These are phyloP conservation scores for Zaprionus ornatus DNA, from an alignment of 1,140 invertebrate species.

Conservation along the genomic window DNA sequence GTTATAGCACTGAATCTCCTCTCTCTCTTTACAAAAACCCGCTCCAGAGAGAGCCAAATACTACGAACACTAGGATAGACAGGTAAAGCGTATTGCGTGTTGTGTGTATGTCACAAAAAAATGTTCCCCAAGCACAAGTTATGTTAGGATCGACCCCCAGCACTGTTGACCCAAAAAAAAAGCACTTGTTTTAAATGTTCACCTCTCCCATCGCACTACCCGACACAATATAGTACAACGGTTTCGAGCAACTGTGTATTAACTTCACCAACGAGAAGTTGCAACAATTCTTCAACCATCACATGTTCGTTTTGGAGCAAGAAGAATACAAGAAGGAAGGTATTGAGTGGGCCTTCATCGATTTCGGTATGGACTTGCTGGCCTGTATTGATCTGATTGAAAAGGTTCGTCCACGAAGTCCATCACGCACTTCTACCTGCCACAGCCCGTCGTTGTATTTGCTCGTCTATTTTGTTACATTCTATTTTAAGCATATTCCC, in stretches of 20 bases:
- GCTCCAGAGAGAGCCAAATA: neutral
- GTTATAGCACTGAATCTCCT: slow-evolving; percentile 30
- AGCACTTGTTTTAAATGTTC: slow-evolving; percentile 47
- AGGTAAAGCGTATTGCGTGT: slow-evolving; percentile 25
- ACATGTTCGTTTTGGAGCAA: slow-evolving; percentile 99
- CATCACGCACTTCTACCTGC: slow-evolving; percentile 28
- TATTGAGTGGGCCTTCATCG: slow-evolving; percentile 98
- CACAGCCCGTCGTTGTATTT: slow-evolving; percentile 22
- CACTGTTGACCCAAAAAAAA: slow-evolving; percentile 1
- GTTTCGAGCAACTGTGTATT: slow-evolving; percentile 99
- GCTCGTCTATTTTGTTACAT: slow-evolving; percentile 40
- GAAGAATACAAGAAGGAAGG: slow-evolving; percentile 98
- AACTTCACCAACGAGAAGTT: slow-evolving; percentile 99
- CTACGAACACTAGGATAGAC: neutral
- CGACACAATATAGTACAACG: slow-evolving; percentile 92
- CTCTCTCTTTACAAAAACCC: neutral
- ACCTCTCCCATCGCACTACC: slow-evolving; percentile 24
- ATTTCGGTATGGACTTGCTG: slow-evolving; percentile 98
- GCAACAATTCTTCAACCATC: slow-evolving; percentile 99
- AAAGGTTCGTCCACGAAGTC: slow-evolving; percentile 89
- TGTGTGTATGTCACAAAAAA: slow-evolving; percentile 14
- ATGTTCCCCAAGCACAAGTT: slow-evolving; percentile 9
- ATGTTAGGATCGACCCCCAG: slow-evolving; percentile 24
- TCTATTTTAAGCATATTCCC: slow-evolving; percentile 21
- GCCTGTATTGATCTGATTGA: slow-evolving; percentile 99